Evolutionary conservation across 37 sponge, comb jelly and placozoan species (phyloP).

Genomic region (Spongilla lacustris): DNA sequence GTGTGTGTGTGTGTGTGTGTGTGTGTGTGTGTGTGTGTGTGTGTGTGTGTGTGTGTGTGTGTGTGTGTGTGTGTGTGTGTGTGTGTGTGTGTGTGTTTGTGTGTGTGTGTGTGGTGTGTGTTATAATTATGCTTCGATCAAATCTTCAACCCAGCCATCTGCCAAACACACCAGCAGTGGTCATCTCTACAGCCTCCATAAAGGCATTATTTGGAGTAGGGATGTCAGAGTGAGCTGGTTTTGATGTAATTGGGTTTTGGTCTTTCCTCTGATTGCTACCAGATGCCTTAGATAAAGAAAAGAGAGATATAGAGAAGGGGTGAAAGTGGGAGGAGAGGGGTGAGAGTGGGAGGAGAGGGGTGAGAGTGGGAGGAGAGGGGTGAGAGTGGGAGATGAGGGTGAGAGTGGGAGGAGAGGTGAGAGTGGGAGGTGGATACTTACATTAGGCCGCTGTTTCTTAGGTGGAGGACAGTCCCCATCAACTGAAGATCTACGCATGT

Average conservation of each 20-base stretch:
- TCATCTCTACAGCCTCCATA: conserved; percentile 67
- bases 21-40: conserved; percentile 17
- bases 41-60: conserved; percentile 34
- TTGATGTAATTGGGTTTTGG: neutral
- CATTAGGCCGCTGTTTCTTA: conserved; percentile 13
- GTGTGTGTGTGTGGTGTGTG: conserved; percentile 30
- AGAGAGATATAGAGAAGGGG: neutral
- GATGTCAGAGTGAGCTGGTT: neutral
- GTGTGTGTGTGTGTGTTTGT: conserved; percentile 28
- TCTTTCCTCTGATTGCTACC: neutral
- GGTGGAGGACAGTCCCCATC: neutral
- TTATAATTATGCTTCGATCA: neutral
- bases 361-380: too few species aligned
- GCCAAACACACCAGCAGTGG: conserved; percentile 35
- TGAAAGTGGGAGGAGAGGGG: neutral
- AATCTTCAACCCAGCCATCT: neutral
- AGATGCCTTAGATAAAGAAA: neutral
- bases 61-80: conserved; percentile 24
- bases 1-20: conserved; percentile 13
- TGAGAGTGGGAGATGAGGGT: neutral
- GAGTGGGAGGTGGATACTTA: neutral
- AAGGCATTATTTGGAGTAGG: conserved; percentile 15
- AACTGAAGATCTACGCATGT: neutral
- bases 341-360: too few species aligned
- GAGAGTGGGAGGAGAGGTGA: neutral